phyloP scores from a whole-genome alignment of 2,888 invertebrate species.

The Dilophus febrilis region DNA sequence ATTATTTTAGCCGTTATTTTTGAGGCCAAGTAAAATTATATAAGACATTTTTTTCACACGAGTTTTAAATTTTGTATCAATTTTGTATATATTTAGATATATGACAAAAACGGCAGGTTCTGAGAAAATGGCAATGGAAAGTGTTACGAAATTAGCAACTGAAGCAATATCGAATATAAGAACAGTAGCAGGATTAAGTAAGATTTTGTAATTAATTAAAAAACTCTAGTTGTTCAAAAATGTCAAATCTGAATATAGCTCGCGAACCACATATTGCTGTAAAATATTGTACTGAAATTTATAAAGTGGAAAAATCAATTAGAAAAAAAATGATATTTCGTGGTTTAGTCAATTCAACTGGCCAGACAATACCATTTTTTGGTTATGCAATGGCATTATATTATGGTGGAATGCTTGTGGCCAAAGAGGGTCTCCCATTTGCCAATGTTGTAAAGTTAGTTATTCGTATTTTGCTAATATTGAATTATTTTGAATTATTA shows the following conservation, averaged over 20 bases:
- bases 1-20: conserved; percentile 50
- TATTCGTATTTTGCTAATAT: too few species aligned
- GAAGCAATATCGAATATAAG: conserved; percentile 57
- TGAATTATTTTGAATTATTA: background rate
- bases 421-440: conserved; percentile 41
- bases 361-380: conserved; percentile 52
- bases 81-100: conserved; percentile 22
- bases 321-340: conserved; percentile 40
- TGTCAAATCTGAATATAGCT: conserved; percentile 19
- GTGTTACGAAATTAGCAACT: conserved; percentile 51
- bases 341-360: conserved; percentile 51
- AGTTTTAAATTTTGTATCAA: background rate
- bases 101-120: conserved; percentile 40
- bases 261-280: conserved; percentile 42
- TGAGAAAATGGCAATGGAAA: conserved; percentile 46
- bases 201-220: background rate
- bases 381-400: conserved; percentile 54
- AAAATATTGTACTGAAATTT: conserved; percentile 40
- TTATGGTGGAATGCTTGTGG: conserved; percentile 55
- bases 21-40: conserved; percentile 33
- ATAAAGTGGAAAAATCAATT: conserved; percentile 33
- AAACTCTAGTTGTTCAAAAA: background rate
- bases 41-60: background rate
- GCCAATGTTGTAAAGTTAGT: conserved; percentile 53
- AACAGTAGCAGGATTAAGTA: conserved; percentile 45